A percentile compares a stretch with the other conserved stretches of the same genome.
phyloP scores from a whole-genome alignment of 2,888 invertebrate genomes.

The Fragum fragum region DNA sequence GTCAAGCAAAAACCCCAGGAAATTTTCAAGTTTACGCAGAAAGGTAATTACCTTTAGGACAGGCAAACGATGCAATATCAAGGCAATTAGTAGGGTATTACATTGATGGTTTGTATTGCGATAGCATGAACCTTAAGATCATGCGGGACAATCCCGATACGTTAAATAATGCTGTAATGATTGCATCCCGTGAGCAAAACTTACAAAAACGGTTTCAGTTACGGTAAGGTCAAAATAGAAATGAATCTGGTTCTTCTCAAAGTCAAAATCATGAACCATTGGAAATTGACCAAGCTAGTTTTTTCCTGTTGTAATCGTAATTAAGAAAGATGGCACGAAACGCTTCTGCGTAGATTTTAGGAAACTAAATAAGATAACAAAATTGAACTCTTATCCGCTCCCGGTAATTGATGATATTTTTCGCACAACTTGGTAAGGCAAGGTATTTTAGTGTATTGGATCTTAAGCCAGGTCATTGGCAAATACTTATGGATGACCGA shows the following conservation, averaged over 20 bases:
- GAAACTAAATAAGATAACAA: neutral
- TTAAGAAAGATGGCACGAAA: neutral
- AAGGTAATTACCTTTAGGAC: constrained; percentile 34
- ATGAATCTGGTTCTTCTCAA: neutral
- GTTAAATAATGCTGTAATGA: constrained; percentile 17
- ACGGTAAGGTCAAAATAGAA: constrained; percentile 26
- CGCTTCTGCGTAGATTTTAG: neutral
- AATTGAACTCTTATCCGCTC: too few relatives aligned
- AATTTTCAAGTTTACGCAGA: constrained; percentile 45
- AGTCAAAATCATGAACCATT: constrained; percentile 19
- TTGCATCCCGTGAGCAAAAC: constrained; percentile 36
- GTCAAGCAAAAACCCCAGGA: constrained; percentile 33
- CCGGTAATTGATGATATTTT: too few relatives aligned
- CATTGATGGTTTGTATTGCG: constrained; percentile 36
- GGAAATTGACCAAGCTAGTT: constrained; percentile 31
- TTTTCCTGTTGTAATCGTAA: too few relatives aligned
- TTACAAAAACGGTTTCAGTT: constrained; percentile 41
- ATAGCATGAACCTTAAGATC: constrained; percentile 43
- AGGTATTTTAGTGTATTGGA: too few relatives aligned
- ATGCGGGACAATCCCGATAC: constrained; percentile 34
- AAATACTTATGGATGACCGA: too few relatives aligned
- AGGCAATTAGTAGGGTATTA: constrained; percentile 38
- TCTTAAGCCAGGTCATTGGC: too few relatives aligned
- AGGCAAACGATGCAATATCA: constrained; percentile 9
- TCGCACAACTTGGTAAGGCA: too few relatives aligned